Evolutionary conservation across 2,797 vertebrate species (phyloP).

Genomic region (Platalea minor): DNA sequence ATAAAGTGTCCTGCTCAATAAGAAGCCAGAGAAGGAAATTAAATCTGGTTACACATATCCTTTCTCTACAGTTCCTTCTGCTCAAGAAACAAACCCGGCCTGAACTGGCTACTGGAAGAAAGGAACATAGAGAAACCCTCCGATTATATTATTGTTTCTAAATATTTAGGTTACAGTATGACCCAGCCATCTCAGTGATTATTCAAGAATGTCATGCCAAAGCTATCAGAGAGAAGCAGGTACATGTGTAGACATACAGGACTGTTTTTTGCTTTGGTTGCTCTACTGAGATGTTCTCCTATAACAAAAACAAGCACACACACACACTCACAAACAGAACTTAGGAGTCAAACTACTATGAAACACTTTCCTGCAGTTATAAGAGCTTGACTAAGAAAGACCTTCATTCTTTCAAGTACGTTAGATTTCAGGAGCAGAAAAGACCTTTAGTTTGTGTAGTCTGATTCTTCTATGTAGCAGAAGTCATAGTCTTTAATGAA

Average conservation of each 20-base stretch:
- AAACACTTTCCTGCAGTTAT: background rate
- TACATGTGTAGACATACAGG: background rate
- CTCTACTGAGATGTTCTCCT: background rate
- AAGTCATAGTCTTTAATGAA: background rate
- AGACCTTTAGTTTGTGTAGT: background rate
- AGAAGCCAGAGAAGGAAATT: background rate
- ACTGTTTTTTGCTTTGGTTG: background rate
- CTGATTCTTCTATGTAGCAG: background rate
- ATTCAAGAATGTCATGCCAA: background rate
- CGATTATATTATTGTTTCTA: background rate
- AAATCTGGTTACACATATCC: background rate
- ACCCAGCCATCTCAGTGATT: background rate
- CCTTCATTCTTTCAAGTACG: constrained; percentile 23
- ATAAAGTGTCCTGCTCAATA: background rate
- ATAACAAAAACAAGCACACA: background rate
- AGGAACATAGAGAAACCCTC: background rate
- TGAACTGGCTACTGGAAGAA: background rate
- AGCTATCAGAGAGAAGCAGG: background rate
- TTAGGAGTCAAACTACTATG: background rate
- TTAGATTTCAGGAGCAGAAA: constrained; percentile 2
- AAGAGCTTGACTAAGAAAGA: background rate
- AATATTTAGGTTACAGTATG: background rate
- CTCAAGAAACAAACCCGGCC: background rate
- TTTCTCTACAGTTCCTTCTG: background rate
- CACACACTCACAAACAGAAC: background rate